phyloP scores from a whole-genome alignment of 2,797 vertebrate species.

The Hipposideros larvatus region DNA sequence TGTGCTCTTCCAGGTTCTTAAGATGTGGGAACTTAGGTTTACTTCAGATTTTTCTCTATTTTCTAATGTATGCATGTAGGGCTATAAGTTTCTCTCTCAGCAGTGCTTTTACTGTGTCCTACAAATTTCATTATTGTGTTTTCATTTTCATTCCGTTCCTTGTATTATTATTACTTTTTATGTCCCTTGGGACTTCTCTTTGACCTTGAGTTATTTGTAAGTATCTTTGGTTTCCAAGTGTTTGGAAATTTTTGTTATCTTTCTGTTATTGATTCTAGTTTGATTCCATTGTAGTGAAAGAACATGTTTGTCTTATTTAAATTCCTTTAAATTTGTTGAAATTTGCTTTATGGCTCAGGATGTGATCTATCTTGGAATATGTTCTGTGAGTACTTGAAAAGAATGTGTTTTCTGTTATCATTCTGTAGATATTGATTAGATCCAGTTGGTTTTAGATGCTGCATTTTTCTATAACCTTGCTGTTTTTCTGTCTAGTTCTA shows the following conservation, averaged over 20 bases:
- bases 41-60: background rate
- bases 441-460: background rate
- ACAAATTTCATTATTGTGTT: background rate
- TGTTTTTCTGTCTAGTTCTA: background rate
- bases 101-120: background rate
- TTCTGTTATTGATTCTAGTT: constrained; percentile 4
- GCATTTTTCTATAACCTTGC: background rate
- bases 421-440: background rate
- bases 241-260: background rate
- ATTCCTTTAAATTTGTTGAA: background rate
- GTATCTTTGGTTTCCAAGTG: background rate
- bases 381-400: background rate
- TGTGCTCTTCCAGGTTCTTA: background rate
- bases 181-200: background rate
- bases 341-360: background rate
- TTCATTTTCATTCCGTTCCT: background rate
- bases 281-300: background rate
- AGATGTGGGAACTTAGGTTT: background rate
- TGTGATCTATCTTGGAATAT: background rate
- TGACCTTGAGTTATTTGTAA: constrained; percentile 1
- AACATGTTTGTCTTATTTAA: background rate
- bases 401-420: background rate
- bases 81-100: background rate
- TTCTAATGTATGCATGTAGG: background rate
- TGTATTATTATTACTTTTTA: background rate